Conservation (phyloP, 2,113 vertebrate species). For the Larimichthys polyactis region DNA sequence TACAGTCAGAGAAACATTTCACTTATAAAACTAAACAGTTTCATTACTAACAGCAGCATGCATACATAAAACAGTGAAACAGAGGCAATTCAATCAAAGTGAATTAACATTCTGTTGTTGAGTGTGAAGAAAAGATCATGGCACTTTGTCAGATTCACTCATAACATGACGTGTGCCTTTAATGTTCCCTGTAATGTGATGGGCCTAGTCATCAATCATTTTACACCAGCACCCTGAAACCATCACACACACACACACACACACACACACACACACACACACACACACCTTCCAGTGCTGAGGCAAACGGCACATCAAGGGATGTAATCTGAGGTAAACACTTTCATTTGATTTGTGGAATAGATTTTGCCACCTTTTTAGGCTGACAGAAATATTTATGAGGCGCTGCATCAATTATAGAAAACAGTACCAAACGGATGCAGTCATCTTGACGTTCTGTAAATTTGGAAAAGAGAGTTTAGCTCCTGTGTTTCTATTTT, state of each 20-base stretch:
- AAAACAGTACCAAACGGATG: background rate
- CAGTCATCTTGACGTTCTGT: background rate
- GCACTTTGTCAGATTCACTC: background rate
- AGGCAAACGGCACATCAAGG: background rate
- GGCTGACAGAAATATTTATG: background rate
- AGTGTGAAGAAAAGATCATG: background rate
- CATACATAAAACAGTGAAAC: slow-evolving; percentile 1
- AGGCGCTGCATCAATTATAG: background rate
- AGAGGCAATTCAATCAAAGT: slow-evolving; percentile 3
- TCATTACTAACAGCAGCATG: background rate
- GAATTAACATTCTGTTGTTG: background rate
- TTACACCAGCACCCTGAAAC: background rate
- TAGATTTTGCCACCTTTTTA: background rate
- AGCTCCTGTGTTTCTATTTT: background rate
- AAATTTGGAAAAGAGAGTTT: background rate
- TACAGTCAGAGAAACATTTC: background rate
- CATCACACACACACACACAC: background rate
- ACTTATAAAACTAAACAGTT: slow-evolving; percentile 5
- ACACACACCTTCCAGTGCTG: background rate
- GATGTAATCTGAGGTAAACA: background rate
- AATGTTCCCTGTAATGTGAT: slow-evolving; percentile 19
- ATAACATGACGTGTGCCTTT: slow-evolving; percentile 9
- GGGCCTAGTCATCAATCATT: slow-evolving; percentile 17
- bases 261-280: background rate
- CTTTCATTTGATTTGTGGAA: slow-evolving; percentile 1